Evolutionary conservation across 2,113 vertebrate species (phyloP).

Genomic region (Heterocephalus glaber): DNA sequence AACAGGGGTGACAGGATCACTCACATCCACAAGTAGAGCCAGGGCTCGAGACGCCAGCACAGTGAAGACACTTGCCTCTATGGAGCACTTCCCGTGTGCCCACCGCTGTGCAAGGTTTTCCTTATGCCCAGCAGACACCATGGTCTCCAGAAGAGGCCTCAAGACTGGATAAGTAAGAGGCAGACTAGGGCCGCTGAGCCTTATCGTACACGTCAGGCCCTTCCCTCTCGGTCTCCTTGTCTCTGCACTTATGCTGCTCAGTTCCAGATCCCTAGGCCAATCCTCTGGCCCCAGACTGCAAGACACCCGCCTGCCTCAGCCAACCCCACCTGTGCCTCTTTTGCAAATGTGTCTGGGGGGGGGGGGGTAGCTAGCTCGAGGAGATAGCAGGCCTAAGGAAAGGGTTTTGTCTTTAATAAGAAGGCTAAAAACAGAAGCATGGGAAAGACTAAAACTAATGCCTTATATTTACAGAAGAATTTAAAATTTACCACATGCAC

Average conservation of each 20-base stretch:
- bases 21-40: neutral
- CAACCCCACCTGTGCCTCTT: neutral
- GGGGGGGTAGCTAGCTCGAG: neutral
- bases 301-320: neutral
- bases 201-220: neutral
- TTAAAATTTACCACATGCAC: neutral
- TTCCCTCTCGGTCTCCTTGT: neutral
- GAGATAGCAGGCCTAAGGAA: neutral
- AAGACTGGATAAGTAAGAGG: too few species aligned
- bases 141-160: neutral
- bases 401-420: conserved; percentile 10
- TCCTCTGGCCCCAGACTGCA: neutral
- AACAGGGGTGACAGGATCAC: too few species aligned
- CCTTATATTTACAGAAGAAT: neutral
- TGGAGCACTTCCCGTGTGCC: neutral
- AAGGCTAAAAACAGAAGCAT: conserved; percentile 43
- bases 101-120: neutral
- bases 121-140: too few species aligned
- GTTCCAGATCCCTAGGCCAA: neutral
- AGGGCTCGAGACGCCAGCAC: neutral
- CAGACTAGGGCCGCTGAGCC: neutral
- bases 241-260: neutral
- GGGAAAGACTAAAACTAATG: neutral
- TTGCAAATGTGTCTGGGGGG: neutral
- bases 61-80: neutral